These are phyloP conservation scores for Mercenaria mercenaria DNA, from an alignment of 1,140 invertebrate genomes.

Conservation along the genomic window DNA sequence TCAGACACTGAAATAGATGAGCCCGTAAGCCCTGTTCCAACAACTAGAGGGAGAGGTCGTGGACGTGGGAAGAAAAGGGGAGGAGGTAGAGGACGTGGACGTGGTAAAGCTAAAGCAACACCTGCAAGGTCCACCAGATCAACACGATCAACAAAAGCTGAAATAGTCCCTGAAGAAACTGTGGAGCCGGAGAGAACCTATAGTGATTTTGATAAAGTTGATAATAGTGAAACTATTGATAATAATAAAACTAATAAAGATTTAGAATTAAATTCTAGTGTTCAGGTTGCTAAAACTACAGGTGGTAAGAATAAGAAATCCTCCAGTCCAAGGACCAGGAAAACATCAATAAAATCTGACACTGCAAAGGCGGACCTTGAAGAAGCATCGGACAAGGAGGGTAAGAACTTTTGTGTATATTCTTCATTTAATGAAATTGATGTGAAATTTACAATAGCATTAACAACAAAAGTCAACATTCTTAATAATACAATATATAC, in stretches of 20 bases:
- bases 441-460: not conserved
- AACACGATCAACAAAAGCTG: constrained; percentile 4
- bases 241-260: constrained; percentile 29
- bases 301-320: constrained; percentile 11
- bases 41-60: constrained; percentile 20
- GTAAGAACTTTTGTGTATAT: not conserved
- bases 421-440: not conserved
- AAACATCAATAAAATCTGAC: constrained; percentile 26
- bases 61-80: constrained; percentile 26
- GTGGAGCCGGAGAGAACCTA: not conserved
- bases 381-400: not conserved
- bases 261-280: constrained; percentile 17
- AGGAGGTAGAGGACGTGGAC: constrained; percentile 25
- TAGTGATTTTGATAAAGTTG: not conserved
- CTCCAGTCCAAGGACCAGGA: constrained; percentile 17
- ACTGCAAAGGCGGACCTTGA: not conserved
- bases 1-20: constrained; percentile 19
- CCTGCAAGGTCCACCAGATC: constrained; percentile 21
- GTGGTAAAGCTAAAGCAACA: not conserved
- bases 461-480: too few relatives aligned
- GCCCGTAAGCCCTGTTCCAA: not conserved
- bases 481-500: too few relatives aligned
- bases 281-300: not conserved
- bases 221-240: constrained; percentile 39
- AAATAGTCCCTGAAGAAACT: not conserved